These are phyloP conservation scores for Philaethria dido DNA, from an alignment of 2,888 invertebrate species.

Conservation along the genomic window DNA sequence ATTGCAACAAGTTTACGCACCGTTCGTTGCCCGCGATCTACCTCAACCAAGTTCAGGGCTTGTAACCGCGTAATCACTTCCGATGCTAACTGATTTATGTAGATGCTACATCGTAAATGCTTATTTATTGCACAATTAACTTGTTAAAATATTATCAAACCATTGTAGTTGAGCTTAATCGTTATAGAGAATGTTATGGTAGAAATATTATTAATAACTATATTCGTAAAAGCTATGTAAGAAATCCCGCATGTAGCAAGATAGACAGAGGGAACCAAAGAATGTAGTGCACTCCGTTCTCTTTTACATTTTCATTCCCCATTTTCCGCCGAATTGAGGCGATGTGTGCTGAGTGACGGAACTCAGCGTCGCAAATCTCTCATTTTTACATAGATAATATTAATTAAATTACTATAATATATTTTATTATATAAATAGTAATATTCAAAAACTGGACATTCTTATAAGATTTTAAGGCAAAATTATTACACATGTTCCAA, in stretches of 20 bases:
- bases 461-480: neutral
- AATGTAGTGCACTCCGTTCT: too few relatives aligned
- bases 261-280: too few relatives aligned
- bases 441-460: too few relatives aligned
- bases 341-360: too few relatives aligned
- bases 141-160: slow-evolving; percentile 17
- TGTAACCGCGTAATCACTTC: slow-evolving; percentile 63
- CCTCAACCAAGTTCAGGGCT: slow-evolving; percentile 62
- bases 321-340: too few relatives aligned
- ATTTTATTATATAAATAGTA: too few relatives aligned
- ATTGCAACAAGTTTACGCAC: slow-evolving; percentile 37
- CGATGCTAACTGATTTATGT: slow-evolving; percentile 51
- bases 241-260: neutral
- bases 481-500: neutral
- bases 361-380: too few relatives aligned
- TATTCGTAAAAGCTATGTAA: neutral
- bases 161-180: neutral
- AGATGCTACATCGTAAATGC: slow-evolving; percentile 34
- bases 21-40: slow-evolving; percentile 45
- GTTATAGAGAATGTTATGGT: neutral
- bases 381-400: too few relatives aligned
- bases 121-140: slow-evolving; percentile 41
- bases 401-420: too few relatives aligned
- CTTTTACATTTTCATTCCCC: too few relatives aligned
- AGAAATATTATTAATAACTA: neutral